These are phyloP conservation scores for Steromphala cineraria DNA, from an alignment of 2,888 invertebrate species.

Conservation along the genomic window DNA sequence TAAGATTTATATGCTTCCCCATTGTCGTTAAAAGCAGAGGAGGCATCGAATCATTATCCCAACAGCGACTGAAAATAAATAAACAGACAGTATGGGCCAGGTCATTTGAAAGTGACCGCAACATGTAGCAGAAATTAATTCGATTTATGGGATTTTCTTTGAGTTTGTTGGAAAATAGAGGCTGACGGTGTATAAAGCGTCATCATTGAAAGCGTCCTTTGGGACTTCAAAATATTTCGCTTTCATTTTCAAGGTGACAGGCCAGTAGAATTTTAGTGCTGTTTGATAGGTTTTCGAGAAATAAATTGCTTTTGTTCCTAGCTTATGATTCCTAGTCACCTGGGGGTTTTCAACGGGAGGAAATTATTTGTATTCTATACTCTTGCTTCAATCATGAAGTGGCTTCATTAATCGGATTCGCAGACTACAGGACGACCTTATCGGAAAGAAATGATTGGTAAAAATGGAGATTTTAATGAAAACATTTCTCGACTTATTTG, in stretches of 20 bases:
- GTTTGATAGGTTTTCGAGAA: not conserved
- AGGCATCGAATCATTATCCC: not conserved
- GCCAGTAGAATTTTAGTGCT: not conserved
- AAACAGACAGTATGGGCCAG: not conserved
- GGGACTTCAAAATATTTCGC: not conserved
- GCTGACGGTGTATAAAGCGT: not conserved
- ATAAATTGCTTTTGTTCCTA: conserved; percentile 3
- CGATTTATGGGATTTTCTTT: conserved; percentile 10
- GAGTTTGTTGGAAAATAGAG: not conserved
- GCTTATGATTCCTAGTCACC: not conserved
- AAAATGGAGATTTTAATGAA: no score
- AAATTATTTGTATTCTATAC: no score
- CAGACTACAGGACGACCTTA: no score
- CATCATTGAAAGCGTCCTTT: not conserved
- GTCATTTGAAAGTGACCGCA: not conserved
- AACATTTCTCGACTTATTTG: no score
- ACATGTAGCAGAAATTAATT: conserved; percentile 10
- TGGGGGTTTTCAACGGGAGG: not conserved
- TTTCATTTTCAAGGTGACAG: not conserved
- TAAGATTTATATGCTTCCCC: not conserved
- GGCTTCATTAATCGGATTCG: no score
- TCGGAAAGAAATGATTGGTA: no score
- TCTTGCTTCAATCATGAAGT: no score
- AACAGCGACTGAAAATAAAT: conserved; percentile 2
- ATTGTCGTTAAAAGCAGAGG: not conserved